phyloP scores from a whole-genome alignment of 2,797 vertebrate genomes.

The Pelodytes ibericus region DNA sequence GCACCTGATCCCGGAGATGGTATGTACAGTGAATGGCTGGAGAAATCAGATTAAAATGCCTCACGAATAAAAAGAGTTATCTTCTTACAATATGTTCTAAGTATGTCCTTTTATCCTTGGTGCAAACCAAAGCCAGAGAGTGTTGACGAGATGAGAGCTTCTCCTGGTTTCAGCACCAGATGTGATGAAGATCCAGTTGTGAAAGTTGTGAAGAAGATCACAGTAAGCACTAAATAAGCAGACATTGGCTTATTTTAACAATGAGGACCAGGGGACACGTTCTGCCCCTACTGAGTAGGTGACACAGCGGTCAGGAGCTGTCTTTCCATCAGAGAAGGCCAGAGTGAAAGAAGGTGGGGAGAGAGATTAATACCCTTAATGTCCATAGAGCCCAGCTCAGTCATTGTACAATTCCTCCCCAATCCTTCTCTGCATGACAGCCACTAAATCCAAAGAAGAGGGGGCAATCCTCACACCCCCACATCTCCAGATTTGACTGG shows the following conservation, averaged over 20 bases:
- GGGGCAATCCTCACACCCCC: slow-evolving; percentile 55
- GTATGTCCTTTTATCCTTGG: background rate
- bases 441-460: slow-evolving; percentile 55
- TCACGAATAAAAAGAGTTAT: too few relatives aligned
- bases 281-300: slow-evolving; percentile 86
- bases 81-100: too few relatives aligned
- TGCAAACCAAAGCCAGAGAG: background rate
- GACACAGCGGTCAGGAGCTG: slow-evolving; percentile 88
- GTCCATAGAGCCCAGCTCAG: slow-evolving; percentile 55
- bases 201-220: slow-evolving; percentile 27
- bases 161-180: slow-evolving; percentile 11
- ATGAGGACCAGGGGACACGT: slow-evolving; percentile 88
- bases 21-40: background rate
- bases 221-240: slow-evolving; percentile 40
- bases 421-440: slow-evolving; percentile 58
- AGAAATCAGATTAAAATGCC: background rate
- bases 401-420: slow-evolving; percentile 57
- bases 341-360: slow-evolving; percentile 57
- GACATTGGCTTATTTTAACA: slow-evolving; percentile 75
- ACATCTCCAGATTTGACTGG: slow-evolving; percentile 54
- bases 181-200: slow-evolving; percentile 16
- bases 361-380: slow-evolving; percentile 59
- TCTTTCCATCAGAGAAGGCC: slow-evolving; percentile 78
- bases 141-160: slow-evolving; percentile 1
- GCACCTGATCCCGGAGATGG: slow-evolving; percentile 3